Base-by-base conservation (phyloP, 2,113 vertebrate species). In the Microtus oregoni region DNA sequence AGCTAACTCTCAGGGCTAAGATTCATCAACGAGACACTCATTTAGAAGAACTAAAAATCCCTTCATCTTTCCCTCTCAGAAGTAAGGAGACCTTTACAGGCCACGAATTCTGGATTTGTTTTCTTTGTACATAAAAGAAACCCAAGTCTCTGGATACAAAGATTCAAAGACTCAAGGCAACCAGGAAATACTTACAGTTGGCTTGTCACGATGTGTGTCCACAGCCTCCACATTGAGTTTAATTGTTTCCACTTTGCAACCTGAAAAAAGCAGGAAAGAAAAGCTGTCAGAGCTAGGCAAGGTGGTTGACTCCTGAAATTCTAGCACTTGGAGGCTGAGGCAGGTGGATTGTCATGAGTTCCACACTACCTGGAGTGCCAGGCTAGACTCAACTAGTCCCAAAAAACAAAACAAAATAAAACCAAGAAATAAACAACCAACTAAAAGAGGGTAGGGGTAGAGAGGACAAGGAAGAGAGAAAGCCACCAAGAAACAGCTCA, bases 231-330 rank as follows among this genome's bases (percentile, higher is more conserved):
- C 99, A 0, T 99, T 99, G 87, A 99, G 98, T 72, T 98, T 98
- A 81, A 99, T 98, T 47, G 98, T 99, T 97, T 99, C 99, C 97
- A 99, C 99, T 98, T 99, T 99, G 96, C 99, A 99, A 3, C 99
- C 99, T 99, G 94, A 10, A 87, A 83, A 19, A 63, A 61, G 24
- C 55, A 58, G 61, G 58, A 28, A 68, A 89, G 28, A 68, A 55
- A 73, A 75, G 35, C 38, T 24, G 81, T 96, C 41, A 70, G 9
- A 52, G 24, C 30, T 52, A 20, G 14, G 35, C 47, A 28, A 30
- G 47, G 35, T 38, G 47, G 47, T 35, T 88, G 35, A 73, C 50
- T n/a, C 68, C 68, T 73, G 50, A 19, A 58, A 88, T 58, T 26
- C 68, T 35, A 58, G 68, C 11, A 28, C 50, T 41, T 26, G 7